Conservation (phyloP, 2,888 invertebrate genomes). For the Pecten maximus region DNA sequence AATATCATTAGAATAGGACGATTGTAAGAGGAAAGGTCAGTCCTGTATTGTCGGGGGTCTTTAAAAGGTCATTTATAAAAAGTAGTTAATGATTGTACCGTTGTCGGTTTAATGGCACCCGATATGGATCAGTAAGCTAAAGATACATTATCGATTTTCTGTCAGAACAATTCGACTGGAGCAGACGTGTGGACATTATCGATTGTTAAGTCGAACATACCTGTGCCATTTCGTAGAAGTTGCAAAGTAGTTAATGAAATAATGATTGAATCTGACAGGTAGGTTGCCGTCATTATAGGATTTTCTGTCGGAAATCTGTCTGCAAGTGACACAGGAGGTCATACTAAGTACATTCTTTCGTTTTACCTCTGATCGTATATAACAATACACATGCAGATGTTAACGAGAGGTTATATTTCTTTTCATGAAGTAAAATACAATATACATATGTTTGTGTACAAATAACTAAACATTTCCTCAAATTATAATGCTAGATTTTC, state of each 20-base stretch:
- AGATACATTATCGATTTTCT: not conserved
- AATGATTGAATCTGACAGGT: not conserved
- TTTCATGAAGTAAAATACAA: too few relatives aligned
- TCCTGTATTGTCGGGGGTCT: not conserved
- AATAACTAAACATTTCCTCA: too few relatives aligned
- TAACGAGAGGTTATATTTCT: not conserved
- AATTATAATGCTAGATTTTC: too few relatives aligned
- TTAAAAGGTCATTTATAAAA: not conserved
- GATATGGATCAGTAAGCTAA: conserved; percentile 5
- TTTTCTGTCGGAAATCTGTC: not conserved
- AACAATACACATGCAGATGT: not conserved
- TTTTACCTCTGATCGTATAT: not conserved
- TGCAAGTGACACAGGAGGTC: not conserved
- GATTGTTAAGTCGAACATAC: not conserved
- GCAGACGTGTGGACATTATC: not conserved
- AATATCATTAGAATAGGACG: not conserved
- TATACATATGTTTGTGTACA: too few relatives aligned
- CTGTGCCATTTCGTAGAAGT: not conserved
- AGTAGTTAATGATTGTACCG: not conserved
- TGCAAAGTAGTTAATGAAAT: conserved; percentile 24
- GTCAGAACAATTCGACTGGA: not conserved
- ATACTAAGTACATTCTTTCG: not conserved
- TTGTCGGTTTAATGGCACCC: not conserved
- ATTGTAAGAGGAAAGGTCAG: not conserved
- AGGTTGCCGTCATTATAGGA: not conserved